Evolutionary conservation across 2,113 vertebrate species (phyloP).

Genomic region (Poecilia latipinna): DNA sequence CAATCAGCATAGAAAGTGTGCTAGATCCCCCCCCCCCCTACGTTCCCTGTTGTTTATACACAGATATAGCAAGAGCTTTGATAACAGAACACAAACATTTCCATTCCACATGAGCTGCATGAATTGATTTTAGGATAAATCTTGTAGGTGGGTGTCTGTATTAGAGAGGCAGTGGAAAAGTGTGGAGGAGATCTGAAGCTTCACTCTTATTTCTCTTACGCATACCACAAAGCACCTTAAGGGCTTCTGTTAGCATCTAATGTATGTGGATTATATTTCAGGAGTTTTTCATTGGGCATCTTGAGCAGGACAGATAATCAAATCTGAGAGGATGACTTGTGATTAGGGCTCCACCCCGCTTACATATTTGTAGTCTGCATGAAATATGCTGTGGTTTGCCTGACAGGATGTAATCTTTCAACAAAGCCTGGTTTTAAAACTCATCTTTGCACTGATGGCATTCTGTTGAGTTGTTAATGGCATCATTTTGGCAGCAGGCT

Average conservation of each 20-base stretch:
- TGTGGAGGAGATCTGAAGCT: slow-evolving; percentile 3
- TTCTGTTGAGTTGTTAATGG: too few relatives aligned
- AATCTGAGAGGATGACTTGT: slow-evolving; percentile 2
- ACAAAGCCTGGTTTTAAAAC: too few relatives aligned
- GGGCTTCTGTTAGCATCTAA: slow-evolving; percentile 19
- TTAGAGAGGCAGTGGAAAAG: slow-evolving; percentile 17
- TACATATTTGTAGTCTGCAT: neutral
- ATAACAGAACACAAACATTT: neutral
- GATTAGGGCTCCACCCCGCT: neutral
- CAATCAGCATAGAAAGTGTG: neutral
- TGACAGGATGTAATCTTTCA: neutral
- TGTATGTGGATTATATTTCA: slow-evolving; percentile 31
- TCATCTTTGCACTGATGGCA: too few relatives aligned
- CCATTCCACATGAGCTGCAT: neutral
- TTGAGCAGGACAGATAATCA: slow-evolving; percentile 18
- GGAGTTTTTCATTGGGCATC: neutral
- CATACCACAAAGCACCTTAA: slow-evolving; percentile 16
- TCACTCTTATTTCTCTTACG: neutral
- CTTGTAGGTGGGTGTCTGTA: slow-evolving; percentile 21
- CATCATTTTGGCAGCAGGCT: too few relatives aligned
- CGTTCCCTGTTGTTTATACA: neutral
- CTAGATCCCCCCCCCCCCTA: neutral
- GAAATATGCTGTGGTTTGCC: slow-evolving; percentile 4
- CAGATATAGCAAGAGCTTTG: neutral
- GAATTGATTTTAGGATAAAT: slow-evolving; percentile 32